Conservation (phyloP, 2,888 invertebrate genomes). For the Euzophera pinguis region DNA sequence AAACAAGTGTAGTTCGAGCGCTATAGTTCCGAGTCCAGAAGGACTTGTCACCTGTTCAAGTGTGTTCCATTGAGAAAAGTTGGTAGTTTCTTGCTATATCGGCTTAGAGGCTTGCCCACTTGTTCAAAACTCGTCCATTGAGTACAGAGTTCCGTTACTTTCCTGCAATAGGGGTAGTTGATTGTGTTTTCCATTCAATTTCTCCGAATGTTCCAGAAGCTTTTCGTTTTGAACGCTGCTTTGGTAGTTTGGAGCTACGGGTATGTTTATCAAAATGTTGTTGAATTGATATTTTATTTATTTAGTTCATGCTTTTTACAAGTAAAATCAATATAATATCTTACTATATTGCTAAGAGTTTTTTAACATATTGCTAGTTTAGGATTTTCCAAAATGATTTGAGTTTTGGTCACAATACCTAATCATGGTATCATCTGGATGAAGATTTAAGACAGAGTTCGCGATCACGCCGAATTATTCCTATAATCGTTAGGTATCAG, state of each 20-base stretch:
- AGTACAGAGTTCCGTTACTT: constrained; percentile 51
- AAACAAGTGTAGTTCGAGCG: constrained; percentile 33
- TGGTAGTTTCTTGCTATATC: constrained; percentile 60
- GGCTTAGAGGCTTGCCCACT: constrained; percentile 68
- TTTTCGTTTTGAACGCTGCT: constrained; percentile 9
- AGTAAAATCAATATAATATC: no score
- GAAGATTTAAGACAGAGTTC: no score
- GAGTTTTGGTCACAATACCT: no score
- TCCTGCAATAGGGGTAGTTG: constrained; percentile 53
- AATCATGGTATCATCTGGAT: no score
- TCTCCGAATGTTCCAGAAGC: constrained; percentile 15
- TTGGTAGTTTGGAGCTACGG: neutral
- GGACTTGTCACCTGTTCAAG: constrained; percentile 55
- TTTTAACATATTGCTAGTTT: no score
- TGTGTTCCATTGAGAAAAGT: constrained; percentile 62
- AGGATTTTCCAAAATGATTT: no score
- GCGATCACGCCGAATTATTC: no score
- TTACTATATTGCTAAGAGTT: no score
- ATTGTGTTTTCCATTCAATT: constrained; percentile 43
- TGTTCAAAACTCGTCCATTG: constrained; percentile 56
- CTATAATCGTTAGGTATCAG: no score
- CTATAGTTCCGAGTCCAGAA: constrained; percentile 41
- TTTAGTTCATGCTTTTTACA: no score
- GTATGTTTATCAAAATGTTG: neutral
- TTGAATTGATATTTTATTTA: no score